Evolutionary conservation across 2,888 invertebrate species (phyloP).

Genomic region (Sinohyriopsis cumingii): DNA sequence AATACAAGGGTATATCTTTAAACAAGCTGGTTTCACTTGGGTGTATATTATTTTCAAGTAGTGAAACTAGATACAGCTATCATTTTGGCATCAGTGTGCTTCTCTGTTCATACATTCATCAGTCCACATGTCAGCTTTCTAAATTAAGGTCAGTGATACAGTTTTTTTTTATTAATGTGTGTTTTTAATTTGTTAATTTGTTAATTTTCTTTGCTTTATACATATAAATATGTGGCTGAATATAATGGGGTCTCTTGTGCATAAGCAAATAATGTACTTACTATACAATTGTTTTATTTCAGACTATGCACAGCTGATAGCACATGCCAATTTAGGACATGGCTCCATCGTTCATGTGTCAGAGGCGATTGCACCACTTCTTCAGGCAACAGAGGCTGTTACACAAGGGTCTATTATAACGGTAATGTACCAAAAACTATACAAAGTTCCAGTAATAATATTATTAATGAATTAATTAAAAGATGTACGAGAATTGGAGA

Average conservation of each 20-base stretch:
- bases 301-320: conserved; percentile 62
- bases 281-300: conserved; percentile 15
- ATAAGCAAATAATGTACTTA: no score
- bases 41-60: no score
- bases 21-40: no score
- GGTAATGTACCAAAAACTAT: conserved; percentile 12
- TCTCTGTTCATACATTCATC: neutral
- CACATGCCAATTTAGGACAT: conserved; percentile 22
- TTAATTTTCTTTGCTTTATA: neutral
- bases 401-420: conserved; percentile 50
- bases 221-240: no score
- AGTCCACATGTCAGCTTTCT: neutral
- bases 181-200: no score
- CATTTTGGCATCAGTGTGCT: neutral
- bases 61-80: no score
- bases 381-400: conserved; percentile 45
- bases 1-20: no score
- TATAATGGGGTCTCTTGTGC: no score
- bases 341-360: conserved; percentile 46
- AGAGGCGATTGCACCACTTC: conserved; percentile 31
- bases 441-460: neutral
- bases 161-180: neutral
- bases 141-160: neutral
- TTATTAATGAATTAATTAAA: neutral
- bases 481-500: no score